Conservation (phyloP, 2,888 invertebrate species). For the Neoitamus cyanurus region DNA sequence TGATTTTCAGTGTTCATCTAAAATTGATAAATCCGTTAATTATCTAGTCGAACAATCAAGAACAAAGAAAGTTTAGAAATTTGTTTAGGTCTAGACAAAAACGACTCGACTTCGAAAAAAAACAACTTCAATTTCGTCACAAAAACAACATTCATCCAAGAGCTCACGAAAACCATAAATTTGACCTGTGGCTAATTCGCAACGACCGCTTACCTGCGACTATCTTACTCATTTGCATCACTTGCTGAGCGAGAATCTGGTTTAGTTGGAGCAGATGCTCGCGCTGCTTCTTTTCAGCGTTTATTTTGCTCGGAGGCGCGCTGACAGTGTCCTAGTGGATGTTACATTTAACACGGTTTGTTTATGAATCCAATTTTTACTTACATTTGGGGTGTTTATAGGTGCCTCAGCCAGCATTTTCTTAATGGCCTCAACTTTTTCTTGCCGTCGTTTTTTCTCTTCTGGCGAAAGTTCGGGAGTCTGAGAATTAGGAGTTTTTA, state of each 20-base stretch:
- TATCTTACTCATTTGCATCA: slow-evolving; percentile 94
- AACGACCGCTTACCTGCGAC: slow-evolving; percentile 81
- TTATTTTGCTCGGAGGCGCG: slow-evolving; percentile 76
- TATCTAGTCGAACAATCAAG: background rate
- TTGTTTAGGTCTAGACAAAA: slow-evolving; percentile 55
- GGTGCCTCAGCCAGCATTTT: slow-evolving; percentile 85
- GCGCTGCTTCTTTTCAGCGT: slow-evolving; percentile 86
- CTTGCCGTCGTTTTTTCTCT: slow-evolving; percentile 83
- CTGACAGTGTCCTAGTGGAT: slow-evolving; percentile 56
- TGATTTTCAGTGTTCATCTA: slow-evolving; percentile 43
- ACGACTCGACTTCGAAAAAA: slow-evolving; percentile 48
- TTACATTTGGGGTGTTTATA: slow-evolving; percentile 64
- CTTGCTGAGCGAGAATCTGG: slow-evolving; percentile 92
- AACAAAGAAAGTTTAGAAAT: background rate
- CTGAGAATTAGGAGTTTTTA: slow-evolving; percentile 61
- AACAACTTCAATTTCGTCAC: slow-evolving; percentile 16
- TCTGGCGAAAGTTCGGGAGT: slow-evolving; percentile 86
- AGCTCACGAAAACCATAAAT: slow-evolving; percentile 30
- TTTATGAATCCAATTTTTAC: slow-evolving; percentile 44
- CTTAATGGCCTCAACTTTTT: slow-evolving; percentile 91
- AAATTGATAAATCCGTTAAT: slow-evolving; percentile 33
- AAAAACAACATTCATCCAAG: slow-evolving; percentile 37
- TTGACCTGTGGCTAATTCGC: background rate
- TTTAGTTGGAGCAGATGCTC: slow-evolving; percentile 90
- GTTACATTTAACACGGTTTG: background rate